Evolutionary conservation across 1,140 invertebrate genomes (phyloP).

Genomic region (Cepaea nemoralis): DNA sequence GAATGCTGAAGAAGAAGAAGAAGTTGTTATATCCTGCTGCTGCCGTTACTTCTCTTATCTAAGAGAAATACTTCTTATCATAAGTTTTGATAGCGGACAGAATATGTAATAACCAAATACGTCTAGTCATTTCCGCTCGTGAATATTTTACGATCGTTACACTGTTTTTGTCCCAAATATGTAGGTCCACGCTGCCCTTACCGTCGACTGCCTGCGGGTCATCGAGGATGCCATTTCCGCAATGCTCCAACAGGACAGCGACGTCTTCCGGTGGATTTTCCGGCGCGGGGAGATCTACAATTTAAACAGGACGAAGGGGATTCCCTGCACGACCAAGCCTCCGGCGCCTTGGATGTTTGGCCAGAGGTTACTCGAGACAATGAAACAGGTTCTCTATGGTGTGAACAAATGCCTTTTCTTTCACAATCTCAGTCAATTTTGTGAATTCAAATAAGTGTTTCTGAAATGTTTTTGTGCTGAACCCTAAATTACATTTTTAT

Average conservation of each 20-base stretch:
- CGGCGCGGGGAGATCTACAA: conserved; percentile 64
- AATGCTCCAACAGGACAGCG: conserved; percentile 55
- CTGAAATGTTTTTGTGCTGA: too few relatives aligned
- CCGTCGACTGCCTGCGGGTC: conserved; percentile 61
- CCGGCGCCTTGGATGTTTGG: conserved; percentile 67
- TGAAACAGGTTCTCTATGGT: conserved; percentile 58
- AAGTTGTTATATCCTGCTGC: too few relatives aligned
- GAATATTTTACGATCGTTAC: background rate
- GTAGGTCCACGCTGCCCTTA: conserved; percentile 64
- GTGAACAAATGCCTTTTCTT: too few relatives aligned
- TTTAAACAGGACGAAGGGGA: conserved; percentile 62
- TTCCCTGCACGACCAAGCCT: conserved; percentile 57
- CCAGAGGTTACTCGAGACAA: conserved; percentile 52
- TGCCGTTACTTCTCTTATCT: too few relatives aligned
- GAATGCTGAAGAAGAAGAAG: too few relatives aligned
- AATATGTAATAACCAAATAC: too few relatives aligned
- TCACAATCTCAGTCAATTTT: too few relatives aligned
- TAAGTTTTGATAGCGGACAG: too few relatives aligned
- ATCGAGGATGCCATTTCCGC: conserved; percentile 56
- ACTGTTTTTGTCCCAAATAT: background rate
- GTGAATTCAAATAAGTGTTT: too few relatives aligned
- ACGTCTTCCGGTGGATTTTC: conserved; percentile 64
- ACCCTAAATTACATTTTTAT: too few relatives aligned
- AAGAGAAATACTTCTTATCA: too few relatives aligned
- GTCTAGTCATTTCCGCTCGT: background rate